Conservation (phyloP, 2,113 vertebrate species). For the Excalfactoria chinensis region DNA sequence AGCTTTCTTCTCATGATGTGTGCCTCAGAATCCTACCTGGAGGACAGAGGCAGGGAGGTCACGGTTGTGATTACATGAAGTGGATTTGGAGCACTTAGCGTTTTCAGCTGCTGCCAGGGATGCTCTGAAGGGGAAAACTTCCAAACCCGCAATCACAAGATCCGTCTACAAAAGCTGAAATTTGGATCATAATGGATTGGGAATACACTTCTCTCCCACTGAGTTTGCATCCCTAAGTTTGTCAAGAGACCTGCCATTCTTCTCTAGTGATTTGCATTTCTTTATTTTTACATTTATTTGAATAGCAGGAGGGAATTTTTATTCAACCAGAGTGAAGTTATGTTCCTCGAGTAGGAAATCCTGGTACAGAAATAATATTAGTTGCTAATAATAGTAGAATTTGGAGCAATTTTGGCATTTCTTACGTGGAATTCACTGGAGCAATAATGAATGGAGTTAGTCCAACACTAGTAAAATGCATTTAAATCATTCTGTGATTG, state of each 20-base stretch:
- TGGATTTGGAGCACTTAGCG: constrained; percentile 3
- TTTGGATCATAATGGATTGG: constrained; percentile 23
- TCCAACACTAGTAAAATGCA: background rate
- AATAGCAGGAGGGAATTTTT: background rate
- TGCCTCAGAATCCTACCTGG: background rate
- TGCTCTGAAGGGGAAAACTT: background rate
- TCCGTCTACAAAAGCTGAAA: background rate
- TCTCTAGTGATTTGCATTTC: background rate
- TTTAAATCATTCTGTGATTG: constrained; percentile 9
- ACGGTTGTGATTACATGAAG: background rate
- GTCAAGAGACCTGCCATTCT: background rate
- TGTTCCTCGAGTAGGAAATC: background rate
- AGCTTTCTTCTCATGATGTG: background rate
- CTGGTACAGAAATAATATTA: background rate
- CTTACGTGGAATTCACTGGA: background rate
- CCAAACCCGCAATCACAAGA: background rate
- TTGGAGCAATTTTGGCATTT: background rate
- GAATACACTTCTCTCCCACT: background rate
- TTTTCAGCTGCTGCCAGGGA: constrained; percentile 13
- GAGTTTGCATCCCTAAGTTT: background rate
- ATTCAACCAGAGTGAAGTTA: background rate
- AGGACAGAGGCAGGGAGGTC: background rate
- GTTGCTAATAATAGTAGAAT: constrained; percentile 3
- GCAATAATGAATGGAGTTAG: background rate
- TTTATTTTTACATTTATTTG: background rate